These are phyloP conservation scores for Lepidonotus clava DNA, from an alignment of 2,888 invertebrate species.

Conservation along the genomic window DNA sequence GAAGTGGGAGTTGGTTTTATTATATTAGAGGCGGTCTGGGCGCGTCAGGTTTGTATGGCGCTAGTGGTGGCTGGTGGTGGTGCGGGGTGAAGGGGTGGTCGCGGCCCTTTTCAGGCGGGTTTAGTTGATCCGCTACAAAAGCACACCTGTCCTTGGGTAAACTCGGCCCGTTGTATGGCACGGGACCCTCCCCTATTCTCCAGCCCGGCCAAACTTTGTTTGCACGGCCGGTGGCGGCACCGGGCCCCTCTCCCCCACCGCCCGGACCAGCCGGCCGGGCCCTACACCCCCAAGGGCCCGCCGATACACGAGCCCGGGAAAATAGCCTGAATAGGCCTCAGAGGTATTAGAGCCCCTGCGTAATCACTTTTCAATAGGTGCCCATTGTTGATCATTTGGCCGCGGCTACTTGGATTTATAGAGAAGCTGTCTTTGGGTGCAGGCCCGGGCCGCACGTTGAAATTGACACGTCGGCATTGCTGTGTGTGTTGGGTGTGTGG, in stretches of 20 bases:
- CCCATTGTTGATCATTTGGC: slow-evolving; percentile 28
- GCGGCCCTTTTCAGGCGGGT: neutral
- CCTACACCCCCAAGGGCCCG: too few species aligned
- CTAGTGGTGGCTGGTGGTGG: neutral
- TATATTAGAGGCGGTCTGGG: neutral
- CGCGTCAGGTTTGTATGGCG: neutral
- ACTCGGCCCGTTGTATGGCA: neutral
- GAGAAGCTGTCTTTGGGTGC: neutral
- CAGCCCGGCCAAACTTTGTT: neutral
- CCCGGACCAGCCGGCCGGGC: too few species aligned
- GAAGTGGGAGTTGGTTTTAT: too few species aligned
- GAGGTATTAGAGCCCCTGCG: neutral
- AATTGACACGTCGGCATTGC: slow-evolving; percentile 15
- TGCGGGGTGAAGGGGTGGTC: neutral
- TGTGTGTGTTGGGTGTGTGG: neutral
- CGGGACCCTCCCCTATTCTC: neutral
- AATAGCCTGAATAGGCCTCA: neutral
- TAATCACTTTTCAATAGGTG: slow-evolving; percentile 28
- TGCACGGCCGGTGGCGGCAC: neutral
- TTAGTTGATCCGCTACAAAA: slow-evolving; percentile 22
- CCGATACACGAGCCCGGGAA: neutral
- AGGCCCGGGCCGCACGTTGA: neutral
- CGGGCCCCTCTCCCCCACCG: neutral
- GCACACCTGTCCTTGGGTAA: slow-evolving; percentile 19
- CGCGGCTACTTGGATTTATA: slow-evolving; percentile 27